These are phyloP conservation scores for Sciurus vulgaris DNA, from an alignment of 2,797 vertebrate genomes.

Conservation along the genomic window DNA sequence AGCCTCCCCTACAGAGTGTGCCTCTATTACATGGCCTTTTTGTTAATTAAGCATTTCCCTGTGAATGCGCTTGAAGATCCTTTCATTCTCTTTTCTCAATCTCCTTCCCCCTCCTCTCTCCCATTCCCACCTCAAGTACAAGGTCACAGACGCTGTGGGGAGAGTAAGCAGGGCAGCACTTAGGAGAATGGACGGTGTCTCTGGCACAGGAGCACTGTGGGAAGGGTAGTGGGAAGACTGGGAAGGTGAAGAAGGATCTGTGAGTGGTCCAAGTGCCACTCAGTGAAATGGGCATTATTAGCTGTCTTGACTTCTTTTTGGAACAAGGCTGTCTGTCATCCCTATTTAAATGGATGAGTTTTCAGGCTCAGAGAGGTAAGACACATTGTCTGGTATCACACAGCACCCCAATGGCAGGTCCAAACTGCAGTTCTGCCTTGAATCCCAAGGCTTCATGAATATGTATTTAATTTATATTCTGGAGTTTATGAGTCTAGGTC, in stretches of 20 bases:
- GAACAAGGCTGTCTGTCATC: background rate
- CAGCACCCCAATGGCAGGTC: background rate
- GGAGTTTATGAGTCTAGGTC: background rate
- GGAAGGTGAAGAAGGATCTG: background rate
- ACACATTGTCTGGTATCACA: background rate
- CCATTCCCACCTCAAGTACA: background rate
- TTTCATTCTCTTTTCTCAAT: background rate
- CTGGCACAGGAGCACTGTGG: background rate
- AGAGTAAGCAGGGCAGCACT: rapidly evolving
- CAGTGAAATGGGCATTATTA: background rate
- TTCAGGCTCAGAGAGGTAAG: background rate
- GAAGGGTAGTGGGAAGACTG: background rate
- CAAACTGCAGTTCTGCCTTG: background rate
- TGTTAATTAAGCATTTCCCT: background rate
- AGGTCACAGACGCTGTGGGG: background rate
- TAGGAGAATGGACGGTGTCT: background rate
- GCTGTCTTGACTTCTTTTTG: background rate
- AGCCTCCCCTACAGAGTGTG: background rate
- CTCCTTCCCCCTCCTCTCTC: background rate
- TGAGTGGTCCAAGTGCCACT: background rate
- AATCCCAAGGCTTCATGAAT: background rate
- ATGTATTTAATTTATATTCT: background rate
- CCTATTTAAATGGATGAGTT: background rate
- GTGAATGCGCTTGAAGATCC: background rate
- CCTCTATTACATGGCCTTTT: background rate